Base-by-base conservation (phyloP, 1,140 invertebrate genomes). In the Ephestia elutella region DNA sequence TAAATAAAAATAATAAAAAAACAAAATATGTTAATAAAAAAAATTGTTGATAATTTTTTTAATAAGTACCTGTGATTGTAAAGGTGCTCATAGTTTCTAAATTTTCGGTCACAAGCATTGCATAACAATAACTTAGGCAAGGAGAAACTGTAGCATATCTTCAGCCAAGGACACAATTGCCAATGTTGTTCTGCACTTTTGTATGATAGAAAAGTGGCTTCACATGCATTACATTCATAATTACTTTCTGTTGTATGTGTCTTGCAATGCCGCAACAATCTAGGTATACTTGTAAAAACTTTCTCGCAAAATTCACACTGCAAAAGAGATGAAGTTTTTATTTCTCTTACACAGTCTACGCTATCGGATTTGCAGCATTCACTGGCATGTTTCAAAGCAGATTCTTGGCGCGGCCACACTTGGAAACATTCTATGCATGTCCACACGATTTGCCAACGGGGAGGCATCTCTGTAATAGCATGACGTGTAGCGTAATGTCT, bases 281-380 rank as follows among this genome's bases (percentile, higher is more conserved):
- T 75, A 10, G 85, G 81, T 51, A 89, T 86, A 62, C 78, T 82
- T 28, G 86, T 85, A 60, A 78, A 89, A 7, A 86, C 80, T 71
- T 86, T 87, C 59, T 89, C 82, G 58, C 88, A 89, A 65, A 86
- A 87, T 63, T 89, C 82, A 57, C 86, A 89, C 69, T 86, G 78
- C 17, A 84, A 49, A n/a, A 86, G 53, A 54, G 71, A 77, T 8
- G 74, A 82, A 35, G 80, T 79, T 71, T 85, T 85, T 49, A 86
- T 84, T 67, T 86, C 84, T 54, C 73, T 57, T 7, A 82, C 69
- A 60, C 62, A 68, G 19, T 84, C 71, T 8, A 50, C 32, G 53
- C 73, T 75, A 25, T 79, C 72, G 51, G 60, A 59, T 56, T 75
- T 72, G 44, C 75, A 75, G 58, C 84, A 86, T 56, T 71, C 60